phyloP scores from a whole-genome alignment of 2,797 vertebrate species.

The Pipistrellus pipistrellus region DNA sequence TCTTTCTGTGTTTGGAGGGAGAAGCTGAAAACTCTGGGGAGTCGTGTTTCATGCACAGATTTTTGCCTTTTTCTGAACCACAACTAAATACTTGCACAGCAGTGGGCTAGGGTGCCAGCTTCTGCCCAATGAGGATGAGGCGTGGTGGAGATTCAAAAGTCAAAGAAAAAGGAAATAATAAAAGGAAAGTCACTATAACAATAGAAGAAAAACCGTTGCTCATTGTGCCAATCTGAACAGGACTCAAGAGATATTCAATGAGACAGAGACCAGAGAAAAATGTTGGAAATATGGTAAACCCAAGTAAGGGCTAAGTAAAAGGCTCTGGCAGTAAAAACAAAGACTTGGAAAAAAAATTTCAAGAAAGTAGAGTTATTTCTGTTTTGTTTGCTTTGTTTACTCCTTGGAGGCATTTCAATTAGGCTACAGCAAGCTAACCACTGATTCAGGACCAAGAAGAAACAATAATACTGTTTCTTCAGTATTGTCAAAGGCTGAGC shows the following conservation, averaged over 20 bases:
- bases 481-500: neutral
- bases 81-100: neutral
- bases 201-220: neutral
- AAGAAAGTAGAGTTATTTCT: neutral
- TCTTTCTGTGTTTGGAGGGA: neutral
- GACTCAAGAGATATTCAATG: neutral
- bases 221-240: neutral
- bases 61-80: neutral
- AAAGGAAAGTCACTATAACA: neutral
- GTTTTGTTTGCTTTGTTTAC: neutral
- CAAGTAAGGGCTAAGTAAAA: neutral
- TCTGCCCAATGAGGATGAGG: neutral
- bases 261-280: neutral
- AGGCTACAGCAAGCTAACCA: neutral
- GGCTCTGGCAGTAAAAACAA: neutral
- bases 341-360: neutral
- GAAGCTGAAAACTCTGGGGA: neutral
- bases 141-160: neutral
- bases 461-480: too few relatives aligned
- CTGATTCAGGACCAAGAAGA: neutral
- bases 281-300: rapidly evolving
- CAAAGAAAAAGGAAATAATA: neutral
- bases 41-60: too few relatives aligned
- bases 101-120: neutral
- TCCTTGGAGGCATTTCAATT: neutral